phyloP scores from a whole-genome alignment of 2,797 vertebrate genomes.

The Hafferia zeledoni region DNA sequence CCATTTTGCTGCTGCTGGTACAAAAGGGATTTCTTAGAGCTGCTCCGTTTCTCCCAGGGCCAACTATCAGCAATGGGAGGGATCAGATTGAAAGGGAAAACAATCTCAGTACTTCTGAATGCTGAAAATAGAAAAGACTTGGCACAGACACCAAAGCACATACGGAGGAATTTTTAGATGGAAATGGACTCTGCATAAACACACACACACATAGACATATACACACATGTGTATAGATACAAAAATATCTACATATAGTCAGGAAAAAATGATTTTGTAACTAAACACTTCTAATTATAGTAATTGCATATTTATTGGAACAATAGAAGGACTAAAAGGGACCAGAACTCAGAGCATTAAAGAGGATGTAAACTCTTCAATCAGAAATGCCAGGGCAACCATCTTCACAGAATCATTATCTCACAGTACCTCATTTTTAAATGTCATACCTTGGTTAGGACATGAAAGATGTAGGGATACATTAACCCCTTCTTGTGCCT shows the following conservation, averaged over 20 bases:
- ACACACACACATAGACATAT: background rate
- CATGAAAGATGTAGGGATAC: conserved; percentile 95
- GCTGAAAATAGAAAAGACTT: conserved; percentile 6
- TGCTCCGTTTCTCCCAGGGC: background rate
- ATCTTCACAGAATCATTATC: background rate
- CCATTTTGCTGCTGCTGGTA: background rate
- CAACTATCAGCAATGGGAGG: background rate
- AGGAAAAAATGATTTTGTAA: background rate
- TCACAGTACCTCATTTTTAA: background rate
- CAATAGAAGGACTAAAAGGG: background rate
- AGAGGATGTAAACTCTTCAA: background rate
- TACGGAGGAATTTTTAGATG: background rate
- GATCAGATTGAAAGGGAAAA: background rate
- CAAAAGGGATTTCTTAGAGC: background rate
- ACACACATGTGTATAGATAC: background rate
- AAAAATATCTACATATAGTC: background rate
- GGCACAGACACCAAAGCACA: background rate
- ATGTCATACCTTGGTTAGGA: conserved; percentile 89
- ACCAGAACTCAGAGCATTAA: background rate
- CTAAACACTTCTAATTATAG: background rate
- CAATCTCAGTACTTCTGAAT: background rate
- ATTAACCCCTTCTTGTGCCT: conserved; percentile 95
- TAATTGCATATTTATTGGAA: background rate
- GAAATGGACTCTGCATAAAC: background rate
- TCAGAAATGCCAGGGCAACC: background rate